phyloP scores from a whole-genome alignment of 30 jellyfish, hydroid and myxozoan genomes.

The Aurelia sp. region DNA sequence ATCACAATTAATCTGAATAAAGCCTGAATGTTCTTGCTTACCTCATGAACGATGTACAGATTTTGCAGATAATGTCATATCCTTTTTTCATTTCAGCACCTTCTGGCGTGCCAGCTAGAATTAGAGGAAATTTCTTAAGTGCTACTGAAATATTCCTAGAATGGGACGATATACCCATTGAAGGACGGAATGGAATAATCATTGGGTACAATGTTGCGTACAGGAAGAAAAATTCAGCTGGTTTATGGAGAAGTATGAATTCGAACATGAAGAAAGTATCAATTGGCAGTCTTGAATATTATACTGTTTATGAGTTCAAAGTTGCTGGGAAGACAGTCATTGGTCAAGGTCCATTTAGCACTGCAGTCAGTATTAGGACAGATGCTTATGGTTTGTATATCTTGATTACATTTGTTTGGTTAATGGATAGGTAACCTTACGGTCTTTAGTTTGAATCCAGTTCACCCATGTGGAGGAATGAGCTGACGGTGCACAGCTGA shows the following conservation, averaged over 20 bases:
- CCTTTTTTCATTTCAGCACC: constrained; percentile 19
- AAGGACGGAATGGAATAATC: constrained; percentile 42
- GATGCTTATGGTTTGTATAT: constrained; percentile 58
- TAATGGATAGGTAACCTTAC: no score
- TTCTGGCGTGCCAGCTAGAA: constrained; percentile 10
- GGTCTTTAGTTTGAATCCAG: no score
- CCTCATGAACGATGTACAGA: no score
- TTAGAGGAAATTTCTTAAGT: constrained; percentile 32
- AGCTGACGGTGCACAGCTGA: no score
- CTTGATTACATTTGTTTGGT: no score
- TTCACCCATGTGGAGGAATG: no score
- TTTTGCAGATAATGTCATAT: no score
- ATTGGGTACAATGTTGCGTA: constrained; percentile 6
- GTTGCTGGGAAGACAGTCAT: constrained; percentile 33
- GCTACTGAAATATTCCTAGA: constrained; percentile 36
- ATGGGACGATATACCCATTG: constrained; percentile 46
- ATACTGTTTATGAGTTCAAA: constrained; percentile 35
- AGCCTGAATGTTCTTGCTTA: no score
- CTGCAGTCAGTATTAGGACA: constrained; percentile 12
- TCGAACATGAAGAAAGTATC: neutral
- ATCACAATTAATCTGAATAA: no score
- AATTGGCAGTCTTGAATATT: constrained; percentile 21
- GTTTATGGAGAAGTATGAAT: constrained; percentile 15
- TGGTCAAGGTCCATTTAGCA: constrained; percentile 57
- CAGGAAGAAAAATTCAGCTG: neutral